Conservation (phyloP, 92 coral and sea anemone genomes). For the Parazoanthus swiftii region DNA sequence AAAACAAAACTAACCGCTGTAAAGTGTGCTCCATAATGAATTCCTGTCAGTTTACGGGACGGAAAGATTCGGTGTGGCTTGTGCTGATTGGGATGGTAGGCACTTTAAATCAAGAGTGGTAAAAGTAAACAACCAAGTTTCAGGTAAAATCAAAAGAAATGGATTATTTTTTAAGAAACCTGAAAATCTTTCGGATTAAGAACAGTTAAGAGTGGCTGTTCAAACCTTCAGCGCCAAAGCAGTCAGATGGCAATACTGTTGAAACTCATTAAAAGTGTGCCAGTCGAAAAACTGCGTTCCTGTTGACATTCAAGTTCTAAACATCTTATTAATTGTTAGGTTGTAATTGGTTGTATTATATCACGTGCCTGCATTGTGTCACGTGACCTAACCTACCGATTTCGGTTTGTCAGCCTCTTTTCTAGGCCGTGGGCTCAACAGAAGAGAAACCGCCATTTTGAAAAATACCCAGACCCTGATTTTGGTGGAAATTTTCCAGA, state of each 20-base stretch:
- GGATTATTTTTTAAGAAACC: background rate
- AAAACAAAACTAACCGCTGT: slow-evolving; percentile 3
- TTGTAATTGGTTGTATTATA: background rate
- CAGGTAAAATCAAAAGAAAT: background rate
- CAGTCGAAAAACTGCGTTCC: background rate
- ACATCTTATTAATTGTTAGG: background rate
- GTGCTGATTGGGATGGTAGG: background rate
- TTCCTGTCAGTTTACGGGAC: background rate
- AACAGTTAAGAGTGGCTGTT: background rate
- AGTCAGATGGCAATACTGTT: no score
- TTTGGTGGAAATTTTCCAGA: no score
- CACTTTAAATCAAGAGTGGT: background rate
- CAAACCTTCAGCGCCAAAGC: no score
- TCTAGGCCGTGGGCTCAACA: no score
- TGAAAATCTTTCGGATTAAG: background rate
- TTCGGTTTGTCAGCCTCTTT: no score
- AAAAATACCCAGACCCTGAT: no score
- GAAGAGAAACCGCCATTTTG: no score
- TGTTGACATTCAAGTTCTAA: background rate
- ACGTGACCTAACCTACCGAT: background rate
- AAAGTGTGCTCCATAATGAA: background rate
- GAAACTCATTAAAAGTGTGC: no score
- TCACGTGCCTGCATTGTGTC: background rate
- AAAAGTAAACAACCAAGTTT: background rate
- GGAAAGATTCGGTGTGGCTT: background rate